Base-by-base conservation (phyloP, 1,140 invertebrate species). In the Trichogramma pretiosum region DNA sequence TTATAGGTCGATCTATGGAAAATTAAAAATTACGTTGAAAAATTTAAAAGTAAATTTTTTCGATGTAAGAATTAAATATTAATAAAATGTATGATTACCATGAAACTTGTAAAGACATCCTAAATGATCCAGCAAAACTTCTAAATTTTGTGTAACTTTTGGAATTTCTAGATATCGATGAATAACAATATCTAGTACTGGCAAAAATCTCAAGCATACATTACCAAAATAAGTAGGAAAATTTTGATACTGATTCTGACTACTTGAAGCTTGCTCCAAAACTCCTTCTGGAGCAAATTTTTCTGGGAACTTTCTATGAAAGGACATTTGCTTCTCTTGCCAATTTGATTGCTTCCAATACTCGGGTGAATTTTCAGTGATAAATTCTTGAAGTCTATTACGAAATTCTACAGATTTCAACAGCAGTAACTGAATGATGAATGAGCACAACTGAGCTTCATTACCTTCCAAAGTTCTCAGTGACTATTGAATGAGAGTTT, bases 281-380 rank as follows among this genome's bases (percentile, higher is more conserved):
- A 81, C 73, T 56, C 89, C 89, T 64, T 96, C 93, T 1, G 89
- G 89, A 5, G 89, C 90, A 64, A 95, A 97, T 62, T 94, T 95
- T 68, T 97, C 94, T 2, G 93, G 91, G 64, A 87, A 97, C 63
- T 93, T 94, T 55, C 89, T 76, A 61, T 95, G 91, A 62, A 96
- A 97, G 0, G 85, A 82, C 48, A 93, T 75, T 74, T 97, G 93
- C 56, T 94, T 94, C 53, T 97, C 93, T 65, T 97, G 91, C 89
- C 93, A 96, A 66, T 93, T 93, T 13, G 82, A 90, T 61, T 95
- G 91, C 58, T 92, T 90, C 93, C 93, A 98, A 67, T 98, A 86
- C 62, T 91, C 87, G 0, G 87, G 87, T 2, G 88, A 89, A 64
- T 92, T 91, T 59, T 96, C 92, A 64, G 89, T 89, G 0, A 95